A percentile compares a stretch with the other conserved stretches of the same genome.
Evolutionary conservation across 2,113 vertebrate species (phyloP).

Genomic region (Anolis sagrei): DNA sequence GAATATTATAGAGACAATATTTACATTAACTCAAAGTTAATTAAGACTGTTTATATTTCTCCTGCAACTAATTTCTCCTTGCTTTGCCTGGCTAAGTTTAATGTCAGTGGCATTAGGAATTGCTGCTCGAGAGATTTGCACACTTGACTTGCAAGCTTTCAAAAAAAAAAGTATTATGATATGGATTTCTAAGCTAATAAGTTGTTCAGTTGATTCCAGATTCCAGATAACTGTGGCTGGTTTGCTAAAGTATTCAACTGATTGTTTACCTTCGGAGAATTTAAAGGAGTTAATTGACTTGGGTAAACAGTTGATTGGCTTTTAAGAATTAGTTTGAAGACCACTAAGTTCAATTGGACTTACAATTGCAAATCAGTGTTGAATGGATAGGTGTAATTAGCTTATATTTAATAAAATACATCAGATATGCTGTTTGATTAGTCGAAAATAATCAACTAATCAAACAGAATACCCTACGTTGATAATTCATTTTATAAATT

Average conservation of each 20-base stretch:
- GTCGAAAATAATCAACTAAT: not conserved
- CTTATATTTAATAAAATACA: not conserved
- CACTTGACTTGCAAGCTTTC: not conserved
- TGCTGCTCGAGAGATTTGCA: not conserved
- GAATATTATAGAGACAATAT: slow-evolving; percentile 9
- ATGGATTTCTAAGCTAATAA: not conserved
- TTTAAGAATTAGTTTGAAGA: not conserved
- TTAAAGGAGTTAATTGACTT: not conserved
- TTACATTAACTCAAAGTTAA: slow-evolving; percentile 15
- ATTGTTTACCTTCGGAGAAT: not conserved
- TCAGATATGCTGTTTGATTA: not conserved
- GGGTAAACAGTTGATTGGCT: not conserved
- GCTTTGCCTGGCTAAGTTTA: not conserved
- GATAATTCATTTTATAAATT: too few relatives aligned
- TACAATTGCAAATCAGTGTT: not conserved
- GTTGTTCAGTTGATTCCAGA: not conserved
- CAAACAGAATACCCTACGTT: too few relatives aligned
- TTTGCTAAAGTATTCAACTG: not conserved
- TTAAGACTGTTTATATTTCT: slow-evolving; percentile 1
- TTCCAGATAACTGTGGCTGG: not conserved
- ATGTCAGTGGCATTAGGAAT: not conserved
- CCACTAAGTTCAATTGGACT: not conserved
- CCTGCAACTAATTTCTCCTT: not conserved
- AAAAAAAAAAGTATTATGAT: not conserved
- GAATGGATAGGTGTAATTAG: not conserved